phyloP scores from a whole-genome alignment of 2,113 vertebrate species.

The Leucosticte australis region DNA sequence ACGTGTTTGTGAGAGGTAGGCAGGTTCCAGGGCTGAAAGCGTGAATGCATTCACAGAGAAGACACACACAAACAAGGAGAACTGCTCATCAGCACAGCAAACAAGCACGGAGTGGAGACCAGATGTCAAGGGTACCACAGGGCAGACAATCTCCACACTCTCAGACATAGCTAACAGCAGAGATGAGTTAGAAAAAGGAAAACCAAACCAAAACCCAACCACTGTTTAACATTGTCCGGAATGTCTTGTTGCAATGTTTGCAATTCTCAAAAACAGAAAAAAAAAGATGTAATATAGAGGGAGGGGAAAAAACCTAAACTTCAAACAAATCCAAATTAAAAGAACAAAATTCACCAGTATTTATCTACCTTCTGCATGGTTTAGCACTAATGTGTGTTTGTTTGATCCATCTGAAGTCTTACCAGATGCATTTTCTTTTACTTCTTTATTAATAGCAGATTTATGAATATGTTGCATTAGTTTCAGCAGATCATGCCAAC shows the following conservation, averaged over 20 bases:
- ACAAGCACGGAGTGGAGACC: not conserved
- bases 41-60: not conserved
- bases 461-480: constrained; percentile 96
- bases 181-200: not conserved
- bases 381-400: not conserved
- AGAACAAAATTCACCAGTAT: not conserved
- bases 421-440: constrained; percentile 83
- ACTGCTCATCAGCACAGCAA: not conserved
- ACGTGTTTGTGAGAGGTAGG: not conserved
- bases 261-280: not conserved
- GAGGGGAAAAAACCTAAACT: not conserved
- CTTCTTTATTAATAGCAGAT: constrained; percentile 85
- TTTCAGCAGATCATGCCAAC: constrained; percentile 92
- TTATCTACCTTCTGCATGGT: not conserved
- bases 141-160: not conserved
- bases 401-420: not conserved
- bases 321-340: not conserved
- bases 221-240: not conserved
- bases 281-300: not conserved
- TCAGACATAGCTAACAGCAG: not conserved
- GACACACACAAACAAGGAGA: not conserved
- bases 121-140: not conserved
- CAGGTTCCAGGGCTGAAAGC: not conserved
- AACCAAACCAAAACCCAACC: not conserved
- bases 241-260: not conserved